These are phyloP conservation scores for Anarsia innoxiella DNA, from an alignment of 2,888 invertebrate genomes.

Conservation along the genomic window DNA sequence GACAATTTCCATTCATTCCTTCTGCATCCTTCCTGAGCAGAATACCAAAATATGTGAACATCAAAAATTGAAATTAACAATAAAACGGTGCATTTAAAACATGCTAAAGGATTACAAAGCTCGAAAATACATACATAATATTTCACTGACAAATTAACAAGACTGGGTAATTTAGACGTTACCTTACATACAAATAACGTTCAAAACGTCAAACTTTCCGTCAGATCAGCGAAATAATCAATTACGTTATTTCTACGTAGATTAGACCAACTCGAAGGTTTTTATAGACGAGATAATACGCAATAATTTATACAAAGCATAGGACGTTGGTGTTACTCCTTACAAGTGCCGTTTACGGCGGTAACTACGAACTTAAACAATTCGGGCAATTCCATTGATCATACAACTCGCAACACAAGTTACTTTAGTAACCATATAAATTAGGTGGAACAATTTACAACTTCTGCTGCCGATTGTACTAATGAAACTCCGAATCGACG, in stretches of 20 bases:
- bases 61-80: conserved; percentile 56
- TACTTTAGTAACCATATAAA: too few relatives aligned
- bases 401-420: too few relatives aligned
- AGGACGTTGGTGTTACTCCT: conserved; percentile 63
- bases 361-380: conserved; percentile 53
- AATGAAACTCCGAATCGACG: too few relatives aligned
- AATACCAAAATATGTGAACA: conserved; percentile 56
- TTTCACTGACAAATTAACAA: conserved; percentile 24
- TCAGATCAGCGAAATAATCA: conserved; percentile 19
- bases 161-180: conserved; percentile 17
- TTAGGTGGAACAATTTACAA: too few relatives aligned
- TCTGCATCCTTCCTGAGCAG: conserved; percentile 45
- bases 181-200: conserved; percentile 23
- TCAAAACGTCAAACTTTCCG: conserved; percentile 23
- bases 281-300: conserved; percentile 34
- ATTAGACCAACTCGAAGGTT: conserved; percentile 35
- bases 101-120: conserved; percentile 50
- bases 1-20: conserved; percentile 39
- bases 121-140: conserved; percentile 28
- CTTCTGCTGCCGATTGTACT: too few relatives aligned
- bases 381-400: too few relatives aligned
- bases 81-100: conserved; percentile 57
- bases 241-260: conserved; percentile 35
- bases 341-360: conserved; percentile 57
- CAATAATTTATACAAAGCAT: conserved; percentile 51